Percentiles rank a stretch among this genome's conserved stretches.
These are phyloP conservation scores for Bombus huntii DNA, from an alignment of 1,140 invertebrate genomes.

Conservation along the genomic window DNA sequence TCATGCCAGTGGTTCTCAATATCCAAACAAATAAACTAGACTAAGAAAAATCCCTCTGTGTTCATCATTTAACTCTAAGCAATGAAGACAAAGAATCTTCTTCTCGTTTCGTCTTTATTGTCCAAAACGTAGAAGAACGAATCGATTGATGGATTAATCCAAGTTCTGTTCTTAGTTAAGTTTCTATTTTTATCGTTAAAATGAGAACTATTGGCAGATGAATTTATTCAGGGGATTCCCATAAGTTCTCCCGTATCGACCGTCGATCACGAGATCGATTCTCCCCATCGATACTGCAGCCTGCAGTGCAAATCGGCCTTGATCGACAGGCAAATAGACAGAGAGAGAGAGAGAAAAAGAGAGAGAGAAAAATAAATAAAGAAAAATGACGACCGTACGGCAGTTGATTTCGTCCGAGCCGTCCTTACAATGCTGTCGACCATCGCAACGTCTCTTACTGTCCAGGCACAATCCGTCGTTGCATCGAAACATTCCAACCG, in stretches of 20 bases:
- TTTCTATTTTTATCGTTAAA: background rate
- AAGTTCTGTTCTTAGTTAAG: background rate
- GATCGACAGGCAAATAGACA: background rate
- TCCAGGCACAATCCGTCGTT: constrained; percentile 87
- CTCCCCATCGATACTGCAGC: background rate
- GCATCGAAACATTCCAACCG: constrained; percentile 81
- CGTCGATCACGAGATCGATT: background rate
- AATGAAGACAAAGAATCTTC: background rate
- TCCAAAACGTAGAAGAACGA: background rate
- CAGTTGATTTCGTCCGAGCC: constrained; percentile 88
- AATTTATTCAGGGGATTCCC: background rate
- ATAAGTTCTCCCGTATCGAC: background rate
- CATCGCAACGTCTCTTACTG: constrained; percentile 84
- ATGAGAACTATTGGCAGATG: background rate
- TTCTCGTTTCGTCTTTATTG: background rate
- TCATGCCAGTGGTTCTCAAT: background rate
- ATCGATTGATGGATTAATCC: background rate
- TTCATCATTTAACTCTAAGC: background rate
- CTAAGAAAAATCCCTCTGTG: background rate
- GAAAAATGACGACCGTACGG: constrained; percentile 77
- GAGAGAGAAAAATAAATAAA: constrained; percentile 17
- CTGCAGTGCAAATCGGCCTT: background rate
- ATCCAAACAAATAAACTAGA: background rate
- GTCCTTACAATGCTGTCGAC: constrained; percentile 86
- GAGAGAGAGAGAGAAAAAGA: background rate